These are phyloP conservation scores for Mionectes macconnelli DNA, from an alignment of 2,113 vertebrate species.

Conservation along the genomic window DNA sequence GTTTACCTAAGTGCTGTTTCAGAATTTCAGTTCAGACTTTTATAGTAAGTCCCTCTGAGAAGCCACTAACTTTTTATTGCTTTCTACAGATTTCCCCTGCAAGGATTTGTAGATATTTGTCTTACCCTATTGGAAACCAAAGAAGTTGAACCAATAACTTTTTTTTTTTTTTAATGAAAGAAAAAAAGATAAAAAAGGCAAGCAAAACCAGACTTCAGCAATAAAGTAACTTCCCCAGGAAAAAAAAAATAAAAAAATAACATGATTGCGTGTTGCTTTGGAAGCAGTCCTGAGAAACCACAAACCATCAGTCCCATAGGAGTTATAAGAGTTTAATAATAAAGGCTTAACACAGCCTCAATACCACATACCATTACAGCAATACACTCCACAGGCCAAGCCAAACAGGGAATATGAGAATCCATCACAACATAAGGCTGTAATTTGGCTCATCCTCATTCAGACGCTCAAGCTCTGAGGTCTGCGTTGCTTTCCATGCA, in stretches of 20 bases:
- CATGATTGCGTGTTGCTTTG: not conserved
- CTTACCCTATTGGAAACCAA: not conserved
- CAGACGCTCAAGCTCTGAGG: not conserved
- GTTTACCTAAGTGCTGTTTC: not conserved
- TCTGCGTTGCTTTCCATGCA: not conserved
- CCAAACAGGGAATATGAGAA: slow-evolving; percentile 5
- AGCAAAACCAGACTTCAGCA: not conserved
- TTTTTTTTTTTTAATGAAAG: not conserved
- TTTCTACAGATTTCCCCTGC: not conserved
- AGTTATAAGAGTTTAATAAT: slow-evolving; percentile 63
- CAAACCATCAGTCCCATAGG: slow-evolving; percentile 46
- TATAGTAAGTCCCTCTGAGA: not conserved
- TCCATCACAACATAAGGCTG: not conserved
- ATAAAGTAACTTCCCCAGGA: slow-evolving; percentile 5
- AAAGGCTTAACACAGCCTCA: slow-evolving; percentile 33
- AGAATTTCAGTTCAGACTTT: not conserved
- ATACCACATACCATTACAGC: slow-evolving; percentile 29
- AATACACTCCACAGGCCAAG: slow-evolving; percentile 9
- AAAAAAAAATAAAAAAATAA: not conserved
- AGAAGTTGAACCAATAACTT: not conserved
- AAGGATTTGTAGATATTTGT: not conserved
- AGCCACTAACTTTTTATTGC: not conserved
- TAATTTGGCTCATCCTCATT: not conserved
- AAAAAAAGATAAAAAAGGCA: not conserved
- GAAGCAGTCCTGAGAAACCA: slow-evolving; percentile 63